Conservation (phyloP, 2,888 invertebrate species). For the Lymantria dispar region DNA sequence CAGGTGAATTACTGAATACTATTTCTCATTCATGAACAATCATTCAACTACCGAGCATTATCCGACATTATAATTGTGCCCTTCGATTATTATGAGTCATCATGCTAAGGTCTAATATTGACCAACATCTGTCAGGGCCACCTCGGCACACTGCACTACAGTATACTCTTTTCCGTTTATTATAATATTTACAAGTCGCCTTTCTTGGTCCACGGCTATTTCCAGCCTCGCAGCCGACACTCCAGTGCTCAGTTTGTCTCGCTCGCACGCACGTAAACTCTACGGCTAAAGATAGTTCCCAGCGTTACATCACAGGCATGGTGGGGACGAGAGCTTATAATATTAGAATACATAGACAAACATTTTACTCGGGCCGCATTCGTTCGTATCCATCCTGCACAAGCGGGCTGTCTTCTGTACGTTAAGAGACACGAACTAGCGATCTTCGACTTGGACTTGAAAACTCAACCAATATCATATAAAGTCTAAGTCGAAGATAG, state of each 20-base stretch:
- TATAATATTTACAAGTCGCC: slow-evolving; percentile 82
- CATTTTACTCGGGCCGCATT: slow-evolving; percentile 77
- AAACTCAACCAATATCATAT: neutral
- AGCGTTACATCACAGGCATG: slow-evolving; percentile 77
- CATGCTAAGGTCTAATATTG: slow-evolving; percentile 51
- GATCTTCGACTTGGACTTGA: slow-evolving; percentile 39
- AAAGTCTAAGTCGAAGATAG: slow-evolving; percentile 14
- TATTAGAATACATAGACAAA: slow-evolving; percentile 80
- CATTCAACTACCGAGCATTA: slow-evolving; percentile 33
- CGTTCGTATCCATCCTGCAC: slow-evolving; percentile 65
- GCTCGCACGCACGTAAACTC: slow-evolving; percentile 52
- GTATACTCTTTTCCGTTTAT: slow-evolving; percentile 76
- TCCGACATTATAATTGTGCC: slow-evolving; percentile 32
- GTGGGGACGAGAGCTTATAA: slow-evolving; percentile 78
- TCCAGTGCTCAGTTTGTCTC: slow-evolving; percentile 63
- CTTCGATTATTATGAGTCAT: slow-evolving; percentile 33
- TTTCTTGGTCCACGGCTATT: slow-evolving; percentile 84
- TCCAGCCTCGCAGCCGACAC: slow-evolving; percentile 72
- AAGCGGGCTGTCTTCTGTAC: slow-evolving; percentile 66
- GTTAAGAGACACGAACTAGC: slow-evolving; percentile 39
- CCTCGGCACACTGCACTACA: slow-evolving; percentile 82
- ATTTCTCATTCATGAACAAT: slow-evolving; percentile 52
- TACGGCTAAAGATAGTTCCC: slow-evolving; percentile 72
- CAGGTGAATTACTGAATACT: neutral
- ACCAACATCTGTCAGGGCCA: slow-evolving; percentile 59